These are phyloP conservation scores for Microctonus aethiopoides DNA, from an alignment of 2,888 invertebrate species.

Conservation along the genomic window DNA sequence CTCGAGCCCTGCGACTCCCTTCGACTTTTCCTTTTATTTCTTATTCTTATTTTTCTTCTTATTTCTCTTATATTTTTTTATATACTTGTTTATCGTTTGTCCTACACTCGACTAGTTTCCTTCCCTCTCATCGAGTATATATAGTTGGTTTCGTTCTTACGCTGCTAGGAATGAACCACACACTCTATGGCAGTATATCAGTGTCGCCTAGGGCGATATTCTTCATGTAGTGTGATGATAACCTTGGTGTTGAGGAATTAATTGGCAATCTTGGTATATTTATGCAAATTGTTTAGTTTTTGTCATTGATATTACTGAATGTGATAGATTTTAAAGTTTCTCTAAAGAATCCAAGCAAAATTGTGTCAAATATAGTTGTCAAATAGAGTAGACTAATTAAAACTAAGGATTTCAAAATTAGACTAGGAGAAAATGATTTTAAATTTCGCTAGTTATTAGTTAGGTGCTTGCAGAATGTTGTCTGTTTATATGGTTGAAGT, in stretches of 20 bases:
- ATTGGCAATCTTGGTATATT: not conserved
- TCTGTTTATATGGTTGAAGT: too few relatives aligned
- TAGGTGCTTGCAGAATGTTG: too few relatives aligned
- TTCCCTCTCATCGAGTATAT: conserved; percentile 10
- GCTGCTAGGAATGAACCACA: conserved; percentile 1
- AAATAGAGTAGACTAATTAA: too few relatives aligned
- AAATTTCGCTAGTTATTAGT: too few relatives aligned
- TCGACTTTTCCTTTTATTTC: conserved; percentile 33
- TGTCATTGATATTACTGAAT: not conserved
- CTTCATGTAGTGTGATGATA: not conserved
- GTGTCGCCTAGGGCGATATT: not conserved
- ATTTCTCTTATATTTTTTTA: conserved; percentile 31
- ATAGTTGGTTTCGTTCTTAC: not conserved
- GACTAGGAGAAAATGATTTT: too few relatives aligned
- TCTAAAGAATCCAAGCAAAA: too few relatives aligned
- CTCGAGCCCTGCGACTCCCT: conserved; percentile 35
- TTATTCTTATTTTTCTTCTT: conserved; percentile 26
- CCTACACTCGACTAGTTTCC: conserved; percentile 13
- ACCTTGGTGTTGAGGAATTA: not conserved
- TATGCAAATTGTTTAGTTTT: not conserved
- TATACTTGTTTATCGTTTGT: conserved; percentile 28
- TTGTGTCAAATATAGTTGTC: too few relatives aligned
- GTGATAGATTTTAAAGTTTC: too few relatives aligned
- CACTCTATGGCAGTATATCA: not conserved
- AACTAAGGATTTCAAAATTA: too few relatives aligned